phyloP scores from a whole-genome alignment of 2,888 invertebrate genomes.

The Loripinus fragilis region DNA sequence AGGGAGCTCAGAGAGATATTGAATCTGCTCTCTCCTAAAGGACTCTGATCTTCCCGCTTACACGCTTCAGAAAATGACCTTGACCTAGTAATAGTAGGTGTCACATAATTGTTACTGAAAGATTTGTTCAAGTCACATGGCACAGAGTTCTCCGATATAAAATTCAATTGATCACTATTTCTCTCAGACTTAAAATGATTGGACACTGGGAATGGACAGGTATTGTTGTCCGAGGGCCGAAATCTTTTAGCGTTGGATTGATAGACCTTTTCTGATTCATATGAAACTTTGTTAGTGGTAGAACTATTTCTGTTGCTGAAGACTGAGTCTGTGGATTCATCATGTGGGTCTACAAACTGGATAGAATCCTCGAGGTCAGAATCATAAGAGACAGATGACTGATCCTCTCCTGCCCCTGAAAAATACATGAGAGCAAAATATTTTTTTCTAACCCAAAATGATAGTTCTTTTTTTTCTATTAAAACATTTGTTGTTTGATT shows the following conservation, averaged over 20 bases:
- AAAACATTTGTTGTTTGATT: no score
- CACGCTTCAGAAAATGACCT: constrained; percentile 55
- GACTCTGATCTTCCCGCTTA: constrained; percentile 30
- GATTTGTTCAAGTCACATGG: constrained; percentile 7
- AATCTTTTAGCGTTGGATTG: constrained; percentile 27
- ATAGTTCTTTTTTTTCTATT: no score
- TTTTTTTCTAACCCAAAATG: no score
- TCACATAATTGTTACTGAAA: neutral
- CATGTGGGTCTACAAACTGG: constrained; percentile 57
- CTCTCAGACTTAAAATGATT: neutral
- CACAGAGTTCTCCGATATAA: constrained; percentile 8
- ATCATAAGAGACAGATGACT: constrained; percentile 30
- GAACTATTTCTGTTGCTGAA: neutral
- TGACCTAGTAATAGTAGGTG: constrained; percentile 34
- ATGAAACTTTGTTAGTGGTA: neutral
- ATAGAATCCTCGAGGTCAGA: constrained; percentile 61
- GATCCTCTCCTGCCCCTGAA: neutral
- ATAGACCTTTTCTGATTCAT: neutral
- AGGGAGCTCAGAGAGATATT: constrained; percentile 47
- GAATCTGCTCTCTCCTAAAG: constrained; percentile 43
- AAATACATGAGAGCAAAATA: neutral
- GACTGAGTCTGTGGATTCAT: neutral
- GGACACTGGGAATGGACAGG: constrained; percentile 24
- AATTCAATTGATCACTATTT: neutral
- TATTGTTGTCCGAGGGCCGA: constrained; percentile 25